A percentile compares a stretch with the other conserved stretches of the same genome.
phyloP scores from a whole-genome alignment of 2,113 vertebrate genomes.

The Sturnus vulgaris region DNA sequence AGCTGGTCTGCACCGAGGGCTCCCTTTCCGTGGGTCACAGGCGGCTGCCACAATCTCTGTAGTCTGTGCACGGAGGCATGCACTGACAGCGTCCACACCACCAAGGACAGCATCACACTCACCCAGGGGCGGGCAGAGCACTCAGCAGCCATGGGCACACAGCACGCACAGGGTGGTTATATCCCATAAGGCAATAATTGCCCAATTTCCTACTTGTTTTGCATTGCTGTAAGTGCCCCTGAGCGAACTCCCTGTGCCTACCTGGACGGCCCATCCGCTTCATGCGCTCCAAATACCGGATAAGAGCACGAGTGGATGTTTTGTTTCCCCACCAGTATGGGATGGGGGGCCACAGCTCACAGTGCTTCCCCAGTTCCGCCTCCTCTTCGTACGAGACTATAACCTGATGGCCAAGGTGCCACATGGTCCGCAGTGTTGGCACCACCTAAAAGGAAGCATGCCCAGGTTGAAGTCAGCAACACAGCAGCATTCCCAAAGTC shows the following conservation, averaged over 20 bases:
- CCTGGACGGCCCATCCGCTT: conserved; percentile 83
- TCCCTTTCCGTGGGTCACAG: background rate
- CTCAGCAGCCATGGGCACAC: background rate
- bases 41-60: background rate
- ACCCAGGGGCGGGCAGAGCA: accelerated
- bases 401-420: conserved; percentile 80
- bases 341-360: conserved; percentile 80
- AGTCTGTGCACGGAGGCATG: accelerated
- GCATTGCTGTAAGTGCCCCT: background rate
- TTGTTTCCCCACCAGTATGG: conserved; percentile 89
- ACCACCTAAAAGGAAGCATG: conserved; percentile 62
- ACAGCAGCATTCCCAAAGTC: background rate
- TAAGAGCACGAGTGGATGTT: conserved; percentile 64
- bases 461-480: background rate
- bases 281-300: conserved; percentile 77
- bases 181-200: accelerated
- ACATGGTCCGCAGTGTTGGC: conserved; percentile 78
- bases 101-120: accelerated
- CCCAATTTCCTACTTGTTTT: background rate
- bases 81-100: accelerated
- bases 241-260: background rate
- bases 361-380: conserved; percentile 14
- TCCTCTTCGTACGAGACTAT: conserved; percentile 82
- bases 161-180: accelerated
- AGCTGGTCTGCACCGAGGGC: background rate